phyloP scores from a whole-genome alignment of 1,140 invertebrate species.

The Magallana angulata region DNA sequence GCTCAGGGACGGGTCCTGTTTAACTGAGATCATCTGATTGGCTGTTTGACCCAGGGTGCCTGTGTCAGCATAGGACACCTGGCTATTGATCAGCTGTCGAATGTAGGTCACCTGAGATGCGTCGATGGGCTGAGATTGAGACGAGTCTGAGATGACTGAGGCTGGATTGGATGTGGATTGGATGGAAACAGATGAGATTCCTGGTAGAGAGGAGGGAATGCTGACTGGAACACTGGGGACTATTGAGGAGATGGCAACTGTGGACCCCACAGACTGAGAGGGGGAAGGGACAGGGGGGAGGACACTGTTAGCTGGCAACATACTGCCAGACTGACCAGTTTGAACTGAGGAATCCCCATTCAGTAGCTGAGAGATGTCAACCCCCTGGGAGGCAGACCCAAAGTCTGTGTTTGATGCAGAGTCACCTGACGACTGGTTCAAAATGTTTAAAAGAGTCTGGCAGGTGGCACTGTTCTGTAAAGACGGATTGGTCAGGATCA shows the following conservation, averaged over 20 bases:
- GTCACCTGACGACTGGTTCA: slow-evolving; percentile 2
- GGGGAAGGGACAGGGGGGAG: not conserved
- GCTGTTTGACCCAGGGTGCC: slow-evolving; percentile 3
- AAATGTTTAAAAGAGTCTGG: slow-evolving; percentile 10
- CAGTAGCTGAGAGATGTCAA: slow-evolving; percentile 14
- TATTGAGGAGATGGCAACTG: not conserved
- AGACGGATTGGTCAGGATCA: slow-evolving; percentile 5
- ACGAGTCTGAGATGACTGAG: not conserved
- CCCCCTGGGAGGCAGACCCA: not conserved
- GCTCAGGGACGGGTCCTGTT: not conserved
- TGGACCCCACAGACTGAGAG: not conserved
- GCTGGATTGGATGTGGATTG: not conserved
- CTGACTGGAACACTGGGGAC: too few species aligned
- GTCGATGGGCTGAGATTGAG: slow-evolving; percentile 1
- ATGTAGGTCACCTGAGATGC: slow-evolving; percentile 12
- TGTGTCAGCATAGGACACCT: slow-evolving; percentile 1
- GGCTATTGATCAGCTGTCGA: slow-evolving; percentile 9
- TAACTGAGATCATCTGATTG: slow-evolving; percentile 16
- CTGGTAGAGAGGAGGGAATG: not conserved
- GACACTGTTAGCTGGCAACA: not conserved
- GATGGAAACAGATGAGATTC: not conserved
- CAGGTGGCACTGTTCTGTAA: slow-evolving; percentile 21
- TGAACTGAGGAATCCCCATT: not conserved
- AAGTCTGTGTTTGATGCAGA: slow-evolving; percentile 1
- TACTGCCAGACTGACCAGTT: not conserved